These are phyloP conservation scores for Batillaria attramentaria DNA, from an alignment of 1,140 invertebrate genomes.

Conservation along the genomic window DNA sequence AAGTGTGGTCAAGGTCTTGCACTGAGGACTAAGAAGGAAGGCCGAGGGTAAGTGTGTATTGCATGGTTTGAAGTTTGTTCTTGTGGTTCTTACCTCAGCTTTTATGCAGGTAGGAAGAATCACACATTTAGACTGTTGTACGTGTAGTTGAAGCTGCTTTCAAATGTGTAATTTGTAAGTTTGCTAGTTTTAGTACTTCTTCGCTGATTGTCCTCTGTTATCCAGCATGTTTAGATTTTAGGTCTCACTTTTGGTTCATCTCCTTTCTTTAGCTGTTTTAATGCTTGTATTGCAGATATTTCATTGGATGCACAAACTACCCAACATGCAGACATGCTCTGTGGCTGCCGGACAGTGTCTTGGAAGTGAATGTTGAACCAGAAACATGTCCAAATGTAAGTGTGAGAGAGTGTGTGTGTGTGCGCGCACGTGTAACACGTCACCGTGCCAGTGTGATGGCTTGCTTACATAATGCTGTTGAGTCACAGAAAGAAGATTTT, in stretches of 20 bases:
- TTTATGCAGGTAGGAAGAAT: too few species aligned
- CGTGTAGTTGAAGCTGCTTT: too few species aligned
- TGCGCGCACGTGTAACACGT: not conserved
- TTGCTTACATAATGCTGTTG: not conserved
- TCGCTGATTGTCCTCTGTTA: not conserved
- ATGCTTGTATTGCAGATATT: constrained; percentile 74
- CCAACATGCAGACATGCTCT: constrained; percentile 85
- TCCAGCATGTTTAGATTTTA: not conserved
- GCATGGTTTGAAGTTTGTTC: too few species aligned
- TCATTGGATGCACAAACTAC: constrained; percentile 83
- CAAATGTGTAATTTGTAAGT: too few species aligned
- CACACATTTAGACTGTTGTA: too few species aligned
- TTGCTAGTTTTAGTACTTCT: too few species aligned
- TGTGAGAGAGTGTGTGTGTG: not conserved
- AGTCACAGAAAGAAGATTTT: not conserved
- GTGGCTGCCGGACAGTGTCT: constrained; percentile 83
- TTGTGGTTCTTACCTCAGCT: too few species aligned
- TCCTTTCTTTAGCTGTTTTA: constrained; percentile 1
- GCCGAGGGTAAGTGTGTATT: constrained; percentile 73
- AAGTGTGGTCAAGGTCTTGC: constrained; percentile 83
- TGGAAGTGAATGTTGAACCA: constrained; percentile 77
- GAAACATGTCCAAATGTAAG: constrained; percentile 79
- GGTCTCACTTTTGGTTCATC: constrained; percentile 37
- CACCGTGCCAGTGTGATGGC: not conserved
- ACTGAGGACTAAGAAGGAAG: constrained; percentile 76